Percentiles rank a stretch among this genome's conserved stretches.
Conservation (phyloP, 1,140 invertebrate species). For the Leptonema lineaticorne region DNA sequence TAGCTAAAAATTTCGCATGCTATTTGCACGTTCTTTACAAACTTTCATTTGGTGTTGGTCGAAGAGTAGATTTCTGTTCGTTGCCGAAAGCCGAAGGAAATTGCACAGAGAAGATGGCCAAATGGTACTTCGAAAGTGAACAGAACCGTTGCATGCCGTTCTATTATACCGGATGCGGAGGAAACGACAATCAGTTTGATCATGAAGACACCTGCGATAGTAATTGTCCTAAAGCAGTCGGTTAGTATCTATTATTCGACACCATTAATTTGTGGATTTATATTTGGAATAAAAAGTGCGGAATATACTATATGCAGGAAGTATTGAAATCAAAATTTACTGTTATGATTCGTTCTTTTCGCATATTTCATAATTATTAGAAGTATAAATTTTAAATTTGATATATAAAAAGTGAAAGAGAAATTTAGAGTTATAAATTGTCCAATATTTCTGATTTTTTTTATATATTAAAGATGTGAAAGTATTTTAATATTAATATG, state of each 20-base stretch:
- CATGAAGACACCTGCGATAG: slow-evolving; percentile 74
- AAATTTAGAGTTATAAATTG: too few relatives aligned
- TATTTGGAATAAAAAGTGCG: too few relatives aligned
- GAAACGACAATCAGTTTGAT: slow-evolving; percentile 86
- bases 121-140: slow-evolving; percentile 84
- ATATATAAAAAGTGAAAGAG: too few relatives aligned
- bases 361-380: background rate
- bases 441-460: too few relatives aligned
- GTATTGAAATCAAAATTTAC: background rate
- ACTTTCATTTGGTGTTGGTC: slow-evolving; percentile 23
- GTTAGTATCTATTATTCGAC: slow-evolving; percentile 58
- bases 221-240: slow-evolving; percentile 75
- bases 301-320: background rate
- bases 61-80: slow-evolving; percentile 71
- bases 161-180: slow-evolving; percentile 90
- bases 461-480: too few relatives aligned
- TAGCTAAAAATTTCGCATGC: background rate
- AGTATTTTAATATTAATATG: too few relatives aligned
- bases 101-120: slow-evolving; percentile 74
- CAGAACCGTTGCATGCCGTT: slow-evolving; percentile 91
- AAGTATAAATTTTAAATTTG: too few relatives aligned
- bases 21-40: slow-evolving; percentile 31
- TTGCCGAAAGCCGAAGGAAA: slow-evolving; percentile 76
- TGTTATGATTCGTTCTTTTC: too few relatives aligned
- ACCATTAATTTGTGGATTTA: too few relatives aligned